Evolutionary conservation across 2,888 invertebrate species (phyloP).

Genomic region (Drosophila histrio): DNA sequence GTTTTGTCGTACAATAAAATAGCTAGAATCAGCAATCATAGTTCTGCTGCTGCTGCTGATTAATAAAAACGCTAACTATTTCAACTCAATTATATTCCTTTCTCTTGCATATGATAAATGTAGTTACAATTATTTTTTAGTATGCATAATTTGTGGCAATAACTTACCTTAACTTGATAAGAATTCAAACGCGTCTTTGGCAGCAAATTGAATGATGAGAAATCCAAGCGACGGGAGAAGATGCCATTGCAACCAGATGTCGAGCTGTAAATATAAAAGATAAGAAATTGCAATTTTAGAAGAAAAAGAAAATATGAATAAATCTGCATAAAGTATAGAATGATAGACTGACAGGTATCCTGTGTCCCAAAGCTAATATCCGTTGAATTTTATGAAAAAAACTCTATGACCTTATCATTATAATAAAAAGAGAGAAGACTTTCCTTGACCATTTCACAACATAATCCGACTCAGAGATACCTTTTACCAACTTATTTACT

Average conservation of each 20-base stretch:
- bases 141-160: slow-evolving; percentile 1
- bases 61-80: slow-evolving; percentile 27
- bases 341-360: not conserved
- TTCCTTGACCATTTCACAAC: not conserved
- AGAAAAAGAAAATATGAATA: not conserved
- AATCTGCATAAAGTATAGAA: not conserved
- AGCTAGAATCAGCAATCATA: slow-evolving; percentile 27
- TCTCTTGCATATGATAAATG: slow-evolving; percentile 3
- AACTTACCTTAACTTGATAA: slow-evolving; percentile 98
- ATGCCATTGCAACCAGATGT: slow-evolving; percentile 96
- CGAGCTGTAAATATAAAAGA: slow-evolving; percentile 87
- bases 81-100: not conserved
- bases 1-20: slow-evolving; percentile 11
- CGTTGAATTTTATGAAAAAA: not conserved
- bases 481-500: not conserved
- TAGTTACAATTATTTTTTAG: not conserved
- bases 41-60: slow-evolving; percentile 15
- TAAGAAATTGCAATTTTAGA: slow-evolving; percentile 32
- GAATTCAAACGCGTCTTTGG: slow-evolving; percentile 98
- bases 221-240: slow-evolving; percentile 96
- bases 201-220: slow-evolving; percentile 96
- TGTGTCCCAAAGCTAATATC: not conserved
- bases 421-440: not conserved
- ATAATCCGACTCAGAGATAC: not conserved
- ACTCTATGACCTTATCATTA: not conserved